These are phyloP conservation scores for Drosophila melanogaster DNA, from an alignment of 1,140 invertebrate genomes.

Conservation along the genomic window DNA sequence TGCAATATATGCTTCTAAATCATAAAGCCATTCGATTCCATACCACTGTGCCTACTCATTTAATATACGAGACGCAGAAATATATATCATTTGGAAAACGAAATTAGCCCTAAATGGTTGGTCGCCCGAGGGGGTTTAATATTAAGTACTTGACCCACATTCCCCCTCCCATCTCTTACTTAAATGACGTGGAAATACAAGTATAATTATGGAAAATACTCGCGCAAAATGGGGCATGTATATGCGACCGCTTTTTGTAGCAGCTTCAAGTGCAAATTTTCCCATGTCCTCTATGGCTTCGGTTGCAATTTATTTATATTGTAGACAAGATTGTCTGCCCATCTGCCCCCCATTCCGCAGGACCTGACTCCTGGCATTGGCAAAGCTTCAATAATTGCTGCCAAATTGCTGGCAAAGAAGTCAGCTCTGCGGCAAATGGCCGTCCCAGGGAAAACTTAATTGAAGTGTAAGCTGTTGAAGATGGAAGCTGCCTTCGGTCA, in stretches of 20 bases:
- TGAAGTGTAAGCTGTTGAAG: conserved; percentile 77
- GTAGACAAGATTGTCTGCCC: conserved; percentile 20
- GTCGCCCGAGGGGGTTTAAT: conserved; percentile 50
- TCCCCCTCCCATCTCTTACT: conserved; percentile 10
- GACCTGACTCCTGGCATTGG: conserved; percentile 64
- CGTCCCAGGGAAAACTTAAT: conserved; percentile 64
- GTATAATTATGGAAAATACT: conserved; percentile 25
- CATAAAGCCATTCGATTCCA: too few relatives aligned
- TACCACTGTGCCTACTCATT: conserved; percentile 55
- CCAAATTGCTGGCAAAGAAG: conserved; percentile 71
- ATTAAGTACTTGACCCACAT: conserved; percentile 66
- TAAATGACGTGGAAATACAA: conserved; percentile 9
- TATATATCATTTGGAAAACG: conserved; percentile 67
- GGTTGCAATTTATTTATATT: conserved; percentile 78
- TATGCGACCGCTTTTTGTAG: conserved; percentile 11
- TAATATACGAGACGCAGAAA: conserved; percentile 61
- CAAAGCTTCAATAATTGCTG: conserved; percentile 80
- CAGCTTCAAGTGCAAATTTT: conserved; percentile 20
- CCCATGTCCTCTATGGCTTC: conserved; percentile 44
- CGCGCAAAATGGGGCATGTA: conserved; percentile 3
- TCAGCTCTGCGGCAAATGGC: conserved; percentile 55
- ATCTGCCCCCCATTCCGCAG: conserved; percentile 7
- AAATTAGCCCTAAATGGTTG: conserved; percentile 76
- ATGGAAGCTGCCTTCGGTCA: conserved; percentile 53
- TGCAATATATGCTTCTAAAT: neutral